Evolutionary conservation across 2,888 invertebrate genomes (phyloP).

Genomic region (Troglohyphantes excavatus): DNA sequence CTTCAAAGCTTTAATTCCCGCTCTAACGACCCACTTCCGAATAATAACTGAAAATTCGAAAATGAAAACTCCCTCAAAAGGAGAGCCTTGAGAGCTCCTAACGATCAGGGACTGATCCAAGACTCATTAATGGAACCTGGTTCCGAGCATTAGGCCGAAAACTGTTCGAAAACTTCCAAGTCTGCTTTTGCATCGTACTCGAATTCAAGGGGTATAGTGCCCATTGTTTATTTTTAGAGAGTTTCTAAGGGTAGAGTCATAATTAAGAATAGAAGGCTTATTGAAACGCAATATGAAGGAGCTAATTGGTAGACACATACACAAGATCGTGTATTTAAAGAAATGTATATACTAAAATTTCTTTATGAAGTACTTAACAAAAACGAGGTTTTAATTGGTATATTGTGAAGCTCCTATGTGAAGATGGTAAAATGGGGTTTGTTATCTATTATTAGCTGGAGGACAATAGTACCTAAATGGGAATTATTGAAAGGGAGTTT

Average conservation of each 20-base stretch:
- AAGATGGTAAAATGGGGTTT: too few relatives aligned
- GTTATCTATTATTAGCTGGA: too few relatives aligned
- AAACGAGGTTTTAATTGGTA: too few relatives aligned
- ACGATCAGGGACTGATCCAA: conserved; percentile 43
- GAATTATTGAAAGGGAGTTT: too few relatives aligned
- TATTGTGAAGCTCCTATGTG: too few relatives aligned
- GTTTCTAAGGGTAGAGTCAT: conserved; percentile 21
- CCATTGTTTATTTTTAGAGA: conserved; percentile 40
- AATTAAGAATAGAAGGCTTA: conserved; percentile 8
- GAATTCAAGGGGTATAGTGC: not conserved
- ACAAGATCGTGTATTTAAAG: too few relatives aligned
- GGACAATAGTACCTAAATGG: too few relatives aligned
- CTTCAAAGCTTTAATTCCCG: not conserved
- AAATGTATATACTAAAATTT: too few relatives aligned
- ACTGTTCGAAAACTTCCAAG: conserved; percentile 12
- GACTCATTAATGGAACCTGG: conserved; percentile 27
- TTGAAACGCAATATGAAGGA: not conserved
- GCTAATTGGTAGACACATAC: too few relatives aligned
- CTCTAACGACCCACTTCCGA: conserved; percentile 33
- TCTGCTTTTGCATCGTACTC: not conserved
- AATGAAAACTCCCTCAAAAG: conserved; percentile 33
- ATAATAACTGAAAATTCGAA: conserved; percentile 37
- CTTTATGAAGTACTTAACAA: too few relatives aligned
- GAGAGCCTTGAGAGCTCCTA: conserved; percentile 42
- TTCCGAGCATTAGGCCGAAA: conserved; percentile 4